Conservation (phyloP, 2,888 invertebrate species). For the Torymus auratus region DNA sequence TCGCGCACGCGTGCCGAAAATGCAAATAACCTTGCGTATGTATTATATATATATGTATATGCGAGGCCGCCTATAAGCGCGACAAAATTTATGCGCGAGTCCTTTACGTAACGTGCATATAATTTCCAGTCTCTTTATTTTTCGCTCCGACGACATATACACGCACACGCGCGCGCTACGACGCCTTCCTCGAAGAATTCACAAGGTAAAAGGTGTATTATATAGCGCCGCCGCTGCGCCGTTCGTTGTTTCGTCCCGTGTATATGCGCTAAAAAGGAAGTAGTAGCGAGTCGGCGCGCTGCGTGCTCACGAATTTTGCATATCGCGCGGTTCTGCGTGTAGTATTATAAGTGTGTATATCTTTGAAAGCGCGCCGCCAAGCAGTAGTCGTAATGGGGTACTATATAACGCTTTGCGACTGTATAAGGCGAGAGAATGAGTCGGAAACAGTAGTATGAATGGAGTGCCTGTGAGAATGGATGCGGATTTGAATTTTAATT, state of each 20-base stretch:
- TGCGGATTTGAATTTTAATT: no score
- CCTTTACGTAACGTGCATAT: constrained; percentile 53
- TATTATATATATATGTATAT: background rate
- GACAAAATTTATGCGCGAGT: constrained; percentile 56
- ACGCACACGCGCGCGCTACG: background rate
- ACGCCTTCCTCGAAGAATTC: constrained; percentile 27
- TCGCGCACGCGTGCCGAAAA: constrained; percentile 17
- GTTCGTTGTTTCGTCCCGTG: constrained; percentile 5
- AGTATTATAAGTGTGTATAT: no score
- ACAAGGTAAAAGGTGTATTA: constrained; percentile 46
- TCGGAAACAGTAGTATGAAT: no score
- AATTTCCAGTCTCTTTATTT: constrained; percentile 37
- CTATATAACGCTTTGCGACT: no score
- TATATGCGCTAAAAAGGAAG: constrained; percentile 28
- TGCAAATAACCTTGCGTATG: constrained; percentile 36
- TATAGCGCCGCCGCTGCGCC: background rate
- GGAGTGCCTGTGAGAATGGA: background rate
- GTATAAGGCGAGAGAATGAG: no score
- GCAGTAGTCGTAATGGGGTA: no score
- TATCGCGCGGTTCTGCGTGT: background rate
- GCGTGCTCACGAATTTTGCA: constrained; percentile 22
- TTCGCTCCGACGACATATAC: constrained; percentile 1
- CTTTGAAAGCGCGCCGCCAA: no score
- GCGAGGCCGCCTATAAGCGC: constrained; percentile 30
- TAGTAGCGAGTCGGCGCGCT: background rate